Base-by-base conservation (phyloP, 2,888 invertebrate species). In the Pyrochroa serraticornis region DNA sequence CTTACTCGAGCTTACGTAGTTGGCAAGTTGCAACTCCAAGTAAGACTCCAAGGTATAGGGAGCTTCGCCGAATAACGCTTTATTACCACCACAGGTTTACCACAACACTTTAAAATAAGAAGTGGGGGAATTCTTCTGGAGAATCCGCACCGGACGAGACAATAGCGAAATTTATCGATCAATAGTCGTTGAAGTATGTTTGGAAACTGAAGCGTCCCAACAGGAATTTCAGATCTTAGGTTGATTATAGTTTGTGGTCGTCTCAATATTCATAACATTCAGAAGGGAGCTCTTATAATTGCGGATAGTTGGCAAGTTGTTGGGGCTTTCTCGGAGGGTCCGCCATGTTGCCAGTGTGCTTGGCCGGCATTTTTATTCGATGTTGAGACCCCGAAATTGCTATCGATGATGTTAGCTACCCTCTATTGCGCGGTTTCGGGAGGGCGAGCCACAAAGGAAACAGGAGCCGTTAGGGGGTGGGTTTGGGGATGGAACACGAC, bases 231-330 rank as follows among this genome's bases (percentile, higher is more conserved):
- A 69, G 71, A 73, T 72, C 75, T 76, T 75, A 76, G 75, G 76
- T 74, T 76, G 75, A 76, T 75, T 75, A 75, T 74, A 71, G 75
- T 75, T 73, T 71, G 74, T 71, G 76, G 75, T 70, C 69, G 71
- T 75, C 74, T 75, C 75, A 74, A 75, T 75, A 75, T 76, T 75
- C 76, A 73, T 75, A 75, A 75, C 74, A 74, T 73, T 71, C 70
- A 63, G 65, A 63, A 55, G 65, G 49, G 65, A 67, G 68, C 71
- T 68, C 66, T 70, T 67, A 71, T 73, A 74, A 74, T 75, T 71
- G 70, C 67, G 67, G 71, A 72, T 74, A 75, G 73, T 75, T 74
- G 68, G 66, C 68, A 72, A 72, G 69, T 73, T 67, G 66, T 41
- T 52, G 65, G 58, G 36, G 14, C 32, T 42, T 42, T 42, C 22